Evolutionary conservation across 2,797 vertebrate species (phyloP), one percentile per base, ranked within the genome.

Genomic region (Chrysocyon brachyurus): DNA sequence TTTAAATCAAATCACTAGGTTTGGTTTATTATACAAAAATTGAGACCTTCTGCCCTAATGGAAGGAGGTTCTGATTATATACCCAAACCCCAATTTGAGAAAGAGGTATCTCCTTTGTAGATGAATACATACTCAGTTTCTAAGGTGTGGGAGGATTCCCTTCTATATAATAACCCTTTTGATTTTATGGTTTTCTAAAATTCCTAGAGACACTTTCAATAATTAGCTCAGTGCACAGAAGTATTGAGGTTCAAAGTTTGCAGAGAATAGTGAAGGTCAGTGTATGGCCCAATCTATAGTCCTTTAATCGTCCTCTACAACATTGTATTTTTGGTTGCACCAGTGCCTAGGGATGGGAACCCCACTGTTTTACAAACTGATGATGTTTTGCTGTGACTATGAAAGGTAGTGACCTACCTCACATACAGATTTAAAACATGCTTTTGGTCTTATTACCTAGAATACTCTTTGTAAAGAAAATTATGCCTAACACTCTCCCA

Each of bases 381-480:
- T 33, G 16, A 93, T 12, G 8, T 63, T 56, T 7, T 22, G 17
- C 6, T 73, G 2, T 64, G 63, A 79, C n/a, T 12, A 7, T n/a
- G 12, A 90, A 94, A 24, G 14, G 17, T 2, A 3, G 33, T 68
- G 52, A 75, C 52, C n/a, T 49, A 73, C 4, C 6, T 16, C 14
- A 11, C 12, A 52, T 12, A 19, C 2, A 28, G 19, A 40, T 63
- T 92, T 61, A 61, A 56, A 16, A 49, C 26, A 12, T 46, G 36
- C 31, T 59, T 26, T 90, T 49, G 52, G 19, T 46, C 7, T 57
- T 63, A 54, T n/a, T 24, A 84, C 9, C 52, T 70, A 68, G 33
- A 85, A 83, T 22, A 59, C 63, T 87, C 64, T 75, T 93, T 79
- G 12, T 24, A 77, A 54, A 91, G 22, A 89, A 92, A 59, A 90